phyloP scores from a whole-genome alignment of 2,797 vertebrate genomes.

The Silurus lanzhouensis region DNA sequence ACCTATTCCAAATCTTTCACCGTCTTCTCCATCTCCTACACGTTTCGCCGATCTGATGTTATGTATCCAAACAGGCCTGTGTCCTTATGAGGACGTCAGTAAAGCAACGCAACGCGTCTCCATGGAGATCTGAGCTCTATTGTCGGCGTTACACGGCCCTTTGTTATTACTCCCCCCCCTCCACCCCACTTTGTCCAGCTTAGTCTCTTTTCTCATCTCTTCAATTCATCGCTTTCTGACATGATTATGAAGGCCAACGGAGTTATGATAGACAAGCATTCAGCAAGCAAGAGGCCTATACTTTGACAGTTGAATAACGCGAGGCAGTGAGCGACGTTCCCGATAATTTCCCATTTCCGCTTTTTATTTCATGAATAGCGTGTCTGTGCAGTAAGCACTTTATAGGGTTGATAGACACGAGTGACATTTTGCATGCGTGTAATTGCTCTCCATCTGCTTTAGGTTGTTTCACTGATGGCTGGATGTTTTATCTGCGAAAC shows the following conservation, averaged over 20 bases:
- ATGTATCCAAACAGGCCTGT: background rate
- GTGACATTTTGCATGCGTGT: conserved; percentile 56
- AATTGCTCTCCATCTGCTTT: conserved; percentile 47
- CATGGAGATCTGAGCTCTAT: conserved; percentile 49
- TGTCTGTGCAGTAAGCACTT: conserved; percentile 51
- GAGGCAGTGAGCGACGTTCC: conserved; percentile 46
- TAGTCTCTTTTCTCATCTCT: conserved; percentile 34
- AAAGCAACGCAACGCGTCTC: conserved; percentile 41
- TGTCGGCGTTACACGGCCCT: conserved; percentile 40
- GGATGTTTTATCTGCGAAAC: conserved; percentile 50
- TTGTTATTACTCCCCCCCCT: conserved; percentile 24
- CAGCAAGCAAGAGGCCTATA: conserved; percentile 35
- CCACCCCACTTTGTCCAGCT: conserved; percentile 38
- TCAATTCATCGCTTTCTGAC: conserved; percentile 38
- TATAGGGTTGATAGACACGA: conserved; percentile 49
- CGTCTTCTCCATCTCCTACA: background rate
- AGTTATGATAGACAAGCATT: conserved; percentile 53
- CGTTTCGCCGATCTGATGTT: background rate
- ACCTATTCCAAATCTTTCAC: no score
- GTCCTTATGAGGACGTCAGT: conserved; percentile 19
- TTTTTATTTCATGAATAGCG: conserved; percentile 50
- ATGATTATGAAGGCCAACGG: conserved; percentile 44
- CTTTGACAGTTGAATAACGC: conserved; percentile 52
- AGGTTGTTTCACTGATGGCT: conserved; percentile 51
- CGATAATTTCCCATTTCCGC: conserved; percentile 51